These are phyloP conservation scores for Platycheirus rosarum DNA, from an alignment of 2,888 invertebrate species.

Conservation along the genomic window DNA sequence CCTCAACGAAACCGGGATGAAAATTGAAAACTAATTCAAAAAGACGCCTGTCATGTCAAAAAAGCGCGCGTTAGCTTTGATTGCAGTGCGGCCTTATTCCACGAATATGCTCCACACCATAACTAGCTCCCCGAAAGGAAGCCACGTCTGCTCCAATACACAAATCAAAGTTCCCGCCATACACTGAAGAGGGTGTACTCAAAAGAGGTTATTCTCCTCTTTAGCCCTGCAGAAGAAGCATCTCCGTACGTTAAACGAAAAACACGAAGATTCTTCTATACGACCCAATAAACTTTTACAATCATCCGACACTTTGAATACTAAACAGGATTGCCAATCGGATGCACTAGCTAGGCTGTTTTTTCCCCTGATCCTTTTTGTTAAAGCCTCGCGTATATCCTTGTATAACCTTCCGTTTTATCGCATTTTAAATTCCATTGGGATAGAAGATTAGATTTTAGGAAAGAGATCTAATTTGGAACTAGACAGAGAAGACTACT, in stretches of 20 bases:
- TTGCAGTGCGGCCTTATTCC: conserved; percentile 62
- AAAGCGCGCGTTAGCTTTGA: conserved; percentile 54
- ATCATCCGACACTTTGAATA: conserved; percentile 69
- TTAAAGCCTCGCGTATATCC: neutral
- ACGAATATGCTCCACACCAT: conserved; percentile 5
- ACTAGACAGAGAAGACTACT: conserved; percentile 27
- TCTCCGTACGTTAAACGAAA: neutral
- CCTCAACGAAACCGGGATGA: conserved; percentile 43
- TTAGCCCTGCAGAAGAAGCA: conserved; percentile 6
- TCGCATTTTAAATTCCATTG: conserved; percentile 64
- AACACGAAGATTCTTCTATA: conserved; percentile 47
- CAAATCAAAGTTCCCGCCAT: conserved; percentile 40
- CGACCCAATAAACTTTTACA: conserved; percentile 73
- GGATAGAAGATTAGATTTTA: conserved; percentile 59
- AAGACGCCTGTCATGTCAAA: conserved; percentile 67
- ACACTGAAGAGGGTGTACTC: neutral
- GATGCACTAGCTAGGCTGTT: conserved; percentile 68
- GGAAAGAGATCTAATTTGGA: conserved; percentile 61
- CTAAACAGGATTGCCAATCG: conserved; percentile 72
- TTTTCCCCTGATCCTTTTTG: conserved; percentile 17
- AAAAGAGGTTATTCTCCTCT: conserved; percentile 55
- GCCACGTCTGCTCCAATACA: neutral
- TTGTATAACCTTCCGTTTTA: conserved; percentile 43
- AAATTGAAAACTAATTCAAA: conserved; percentile 64
- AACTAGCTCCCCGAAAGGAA: too few relatives aligned